These are phyloP conservation scores for Synergus umbraculus DNA, from an alignment of 2,888 invertebrate genomes.

Conservation along the genomic window DNA sequence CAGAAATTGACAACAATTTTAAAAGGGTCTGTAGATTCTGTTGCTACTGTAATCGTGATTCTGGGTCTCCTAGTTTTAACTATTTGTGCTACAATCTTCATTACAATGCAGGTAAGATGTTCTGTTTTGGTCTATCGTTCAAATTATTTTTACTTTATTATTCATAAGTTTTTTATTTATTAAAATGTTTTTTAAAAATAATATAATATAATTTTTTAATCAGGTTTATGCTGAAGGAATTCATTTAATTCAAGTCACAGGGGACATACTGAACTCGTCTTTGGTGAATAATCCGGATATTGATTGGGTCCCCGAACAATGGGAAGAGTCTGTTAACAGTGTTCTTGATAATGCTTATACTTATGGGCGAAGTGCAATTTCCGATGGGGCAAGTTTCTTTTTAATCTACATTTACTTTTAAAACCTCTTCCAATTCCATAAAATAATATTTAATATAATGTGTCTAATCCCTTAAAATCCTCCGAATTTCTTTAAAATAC, in stretches of 20 bases:
- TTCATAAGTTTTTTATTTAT: neutral
- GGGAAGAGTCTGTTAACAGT: conserved; percentile 92
- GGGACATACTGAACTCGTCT: conserved; percentile 92
- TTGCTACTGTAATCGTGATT: conserved; percentile 92
- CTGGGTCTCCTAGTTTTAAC: conserved; percentile 89
- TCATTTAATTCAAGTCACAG: conserved; percentile 92
- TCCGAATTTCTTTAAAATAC: too few relatives aligned
- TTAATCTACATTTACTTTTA: too few relatives aligned
- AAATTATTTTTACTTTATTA: neutral
- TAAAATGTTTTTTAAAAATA: conserved; percentile 20
- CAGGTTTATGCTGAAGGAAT: conserved; percentile 97
- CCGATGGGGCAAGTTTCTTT: conserved; percentile 83
- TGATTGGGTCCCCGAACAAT: conserved; percentile 86
- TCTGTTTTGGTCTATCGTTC: neutral
- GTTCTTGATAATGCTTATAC: conserved; percentile 95
- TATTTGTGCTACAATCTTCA: conserved; percentile 88
- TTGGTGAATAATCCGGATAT: conserved; percentile 93
- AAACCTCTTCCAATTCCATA: too few relatives aligned
- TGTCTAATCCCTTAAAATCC: too few relatives aligned
- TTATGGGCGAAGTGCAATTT: conserved; percentile 94
- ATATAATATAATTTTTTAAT: conserved; percentile 54
- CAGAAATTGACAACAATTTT: conserved; percentile 81
- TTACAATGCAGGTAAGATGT: conserved; percentile 86
- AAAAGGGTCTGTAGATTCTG: conserved; percentile 89
- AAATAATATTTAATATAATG: too few relatives aligned